These are phyloP conservation scores for Catostomus latipinnis DNA, from an alignment of 2,797 vertebrate species.

Conservation along the genomic window DNA sequence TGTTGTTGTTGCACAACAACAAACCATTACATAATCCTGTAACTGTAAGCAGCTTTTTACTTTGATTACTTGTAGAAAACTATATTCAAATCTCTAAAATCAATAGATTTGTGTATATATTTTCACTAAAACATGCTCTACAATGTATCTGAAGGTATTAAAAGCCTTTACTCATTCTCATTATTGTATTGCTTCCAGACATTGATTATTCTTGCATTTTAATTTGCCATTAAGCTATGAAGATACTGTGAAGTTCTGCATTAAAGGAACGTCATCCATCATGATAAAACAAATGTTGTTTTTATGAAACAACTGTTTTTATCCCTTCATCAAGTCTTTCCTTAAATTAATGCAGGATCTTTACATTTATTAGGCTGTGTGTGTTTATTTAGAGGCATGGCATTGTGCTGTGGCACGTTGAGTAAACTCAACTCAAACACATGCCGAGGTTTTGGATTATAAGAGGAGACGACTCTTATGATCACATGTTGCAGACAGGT, in stretches of 20 bases:
- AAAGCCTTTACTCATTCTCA: too few relatives aligned
- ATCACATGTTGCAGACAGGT: neutral
- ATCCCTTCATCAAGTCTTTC: neutral
- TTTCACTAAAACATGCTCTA: neutral
- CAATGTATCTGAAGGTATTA: too few relatives aligned
- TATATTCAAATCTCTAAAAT: neutral
- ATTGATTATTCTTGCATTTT: too few relatives aligned
- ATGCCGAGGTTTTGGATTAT: neutral
- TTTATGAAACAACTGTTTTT: neutral
- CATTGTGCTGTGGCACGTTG: neutral
- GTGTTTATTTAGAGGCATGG: neutral
- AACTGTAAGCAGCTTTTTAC: neutral
- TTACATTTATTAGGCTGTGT: neutral
- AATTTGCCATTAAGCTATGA: too few relatives aligned
- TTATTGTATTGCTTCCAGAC: too few relatives aligned
- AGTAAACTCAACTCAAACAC: conserved; percentile 1
- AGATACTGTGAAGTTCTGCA: neutral
- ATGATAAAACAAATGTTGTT: neutral
- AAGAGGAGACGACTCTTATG: neutral
- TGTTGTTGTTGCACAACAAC: neutral
- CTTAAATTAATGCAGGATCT: neutral
- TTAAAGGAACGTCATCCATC: neutral
- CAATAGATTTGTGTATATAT: neutral
- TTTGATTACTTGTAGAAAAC: neutral
- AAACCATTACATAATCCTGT: neutral